These are phyloP conservation scores for Scytalopus superciliaris DNA, from an alignment of 2,113 vertebrate species.

Conservation along the genomic window DNA sequence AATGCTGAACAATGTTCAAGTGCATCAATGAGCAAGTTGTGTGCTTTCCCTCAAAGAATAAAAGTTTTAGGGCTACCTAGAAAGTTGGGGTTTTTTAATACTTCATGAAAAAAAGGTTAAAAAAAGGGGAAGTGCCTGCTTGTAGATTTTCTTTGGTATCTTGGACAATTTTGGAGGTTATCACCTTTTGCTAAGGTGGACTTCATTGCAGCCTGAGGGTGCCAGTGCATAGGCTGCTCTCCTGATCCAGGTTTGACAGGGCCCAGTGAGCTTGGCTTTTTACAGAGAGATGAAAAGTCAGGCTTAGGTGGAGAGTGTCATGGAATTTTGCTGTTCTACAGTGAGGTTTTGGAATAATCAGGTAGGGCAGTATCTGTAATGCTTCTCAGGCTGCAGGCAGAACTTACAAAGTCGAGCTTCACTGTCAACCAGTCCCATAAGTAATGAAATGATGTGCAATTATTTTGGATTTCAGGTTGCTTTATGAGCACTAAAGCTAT, in stretches of 20 bases:
- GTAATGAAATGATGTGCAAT: not conserved
- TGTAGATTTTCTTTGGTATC: not conserved
- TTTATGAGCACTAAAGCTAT: not conserved
- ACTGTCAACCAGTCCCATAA: not conserved
- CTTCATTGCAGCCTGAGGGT: not conserved
- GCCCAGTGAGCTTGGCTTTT: not conserved
- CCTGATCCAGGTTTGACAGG: not conserved
- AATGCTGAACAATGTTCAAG: not conserved
- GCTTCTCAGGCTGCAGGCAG: not conserved
- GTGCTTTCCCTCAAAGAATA: not conserved
- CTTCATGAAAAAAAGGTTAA: too few relatives aligned
- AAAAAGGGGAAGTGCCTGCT: too few relatives aligned
- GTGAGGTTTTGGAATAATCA: not conserved
- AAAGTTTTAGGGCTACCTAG: not conserved
- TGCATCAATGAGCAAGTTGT: not conserved
- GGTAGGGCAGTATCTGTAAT: not conserved
- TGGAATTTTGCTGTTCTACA: not conserved
- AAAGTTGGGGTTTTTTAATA: too few relatives aligned
- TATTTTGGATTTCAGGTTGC: not conserved
- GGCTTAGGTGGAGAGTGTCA: not conserved
- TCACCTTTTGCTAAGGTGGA: not conserved
- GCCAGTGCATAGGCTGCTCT: not conserved
- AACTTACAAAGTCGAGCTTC: not conserved
- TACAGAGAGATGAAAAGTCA: not conserved
- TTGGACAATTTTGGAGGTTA: not conserved